phyloP scores from a whole-genome alignment of 1,140 invertebrate species.

The Zaprionus kolodkinae region DNA sequence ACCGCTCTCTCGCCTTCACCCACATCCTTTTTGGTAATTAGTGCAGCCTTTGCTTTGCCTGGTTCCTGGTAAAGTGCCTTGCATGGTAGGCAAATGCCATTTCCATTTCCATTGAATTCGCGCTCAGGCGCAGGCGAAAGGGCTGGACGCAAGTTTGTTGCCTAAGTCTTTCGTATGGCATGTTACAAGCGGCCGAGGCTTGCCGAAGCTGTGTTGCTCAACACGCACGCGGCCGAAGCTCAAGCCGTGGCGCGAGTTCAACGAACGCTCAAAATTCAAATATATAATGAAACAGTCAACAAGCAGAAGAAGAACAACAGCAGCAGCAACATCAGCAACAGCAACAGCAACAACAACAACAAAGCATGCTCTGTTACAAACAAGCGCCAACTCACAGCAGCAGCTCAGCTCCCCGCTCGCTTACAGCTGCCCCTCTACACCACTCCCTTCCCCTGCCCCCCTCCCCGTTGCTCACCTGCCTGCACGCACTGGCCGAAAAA shows the following conservation, averaged over 20 bases:
- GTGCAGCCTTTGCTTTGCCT: slow-evolving; percentile 30
- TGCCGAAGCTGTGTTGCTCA: slow-evolving; percentile 63
- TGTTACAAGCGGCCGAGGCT: slow-evolving; percentile 45
- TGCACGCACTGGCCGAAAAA: slow-evolving; percentile 48
- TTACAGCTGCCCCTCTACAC: slow-evolving; percentile 38
- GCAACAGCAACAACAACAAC: slow-evolving; percentile 43
- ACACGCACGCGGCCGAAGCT: slow-evolving; percentile 29
- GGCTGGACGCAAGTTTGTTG: slow-evolving; percentile 59
- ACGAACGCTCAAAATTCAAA: slow-evolving; percentile 68
- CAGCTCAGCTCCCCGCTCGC: slow-evolving; percentile 57
- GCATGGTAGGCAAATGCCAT: slow-evolving; percentile 70
- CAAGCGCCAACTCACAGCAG: slow-evolving; percentile 48
- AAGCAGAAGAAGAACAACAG: slow-evolving; percentile 9
- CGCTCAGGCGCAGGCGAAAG: slow-evolving; percentile 7
- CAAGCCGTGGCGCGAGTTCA: slow-evolving; percentile 53
- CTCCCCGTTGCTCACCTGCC: background rate
- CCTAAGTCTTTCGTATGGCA: slow-evolving; percentile 68
- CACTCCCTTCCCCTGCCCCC: background rate
- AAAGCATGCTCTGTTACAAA: slow-evolving; percentile 64
- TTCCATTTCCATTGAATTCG: slow-evolving; percentile 44
- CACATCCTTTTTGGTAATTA: slow-evolving; percentile 42
- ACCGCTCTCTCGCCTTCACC: background rate
- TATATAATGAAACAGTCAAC: slow-evolving; percentile 59
- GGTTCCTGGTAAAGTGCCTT: slow-evolving; percentile 48
- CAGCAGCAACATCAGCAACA: slow-evolving; percentile 19